A percentile compares a stretch with the other conserved stretches of the same genome.
Evolutionary conservation across 2,888 invertebrate genomes (phyloP).

Genomic region (Leucoptera coffeella): DNA sequence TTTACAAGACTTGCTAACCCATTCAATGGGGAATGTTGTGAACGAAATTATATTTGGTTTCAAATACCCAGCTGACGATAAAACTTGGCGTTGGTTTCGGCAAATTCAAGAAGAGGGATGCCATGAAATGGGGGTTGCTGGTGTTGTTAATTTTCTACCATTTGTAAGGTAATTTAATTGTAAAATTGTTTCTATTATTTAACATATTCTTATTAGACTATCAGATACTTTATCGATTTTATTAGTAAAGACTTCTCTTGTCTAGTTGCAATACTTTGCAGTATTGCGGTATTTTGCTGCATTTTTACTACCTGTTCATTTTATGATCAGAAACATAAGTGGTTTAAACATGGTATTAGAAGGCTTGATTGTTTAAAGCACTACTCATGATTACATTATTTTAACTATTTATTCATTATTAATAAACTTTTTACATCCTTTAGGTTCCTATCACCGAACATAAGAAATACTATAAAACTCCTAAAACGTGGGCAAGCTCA

Average conservation of each 20-base stretch:
- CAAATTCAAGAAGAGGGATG: slow-evolving; percentile 78
- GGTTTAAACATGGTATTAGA: too few species aligned
- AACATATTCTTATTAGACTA: slow-evolving; percentile 2
- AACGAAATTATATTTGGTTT: slow-evolving; percentile 74
- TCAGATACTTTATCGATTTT: too few species aligned
- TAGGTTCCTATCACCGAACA: slow-evolving; percentile 59
- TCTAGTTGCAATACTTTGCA: too few species aligned
- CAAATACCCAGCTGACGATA: slow-evolving; percentile 61
- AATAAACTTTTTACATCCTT: too few species aligned
- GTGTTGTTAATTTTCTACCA: slow-evolving; percentile 79
- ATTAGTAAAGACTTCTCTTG: too few species aligned
- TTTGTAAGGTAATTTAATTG: slow-evolving; percentile 56
- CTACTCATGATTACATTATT: too few species aligned
- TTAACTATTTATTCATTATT: too few species aligned
- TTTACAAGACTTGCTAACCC: slow-evolving; percentile 56
- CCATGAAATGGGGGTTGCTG: slow-evolving; percentile 76
- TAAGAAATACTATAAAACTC: slow-evolving; percentile 56
- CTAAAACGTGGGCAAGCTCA: slow-evolving; percentile 63
- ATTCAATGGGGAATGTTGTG: slow-evolving; percentile 71
- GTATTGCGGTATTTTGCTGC: too few species aligned
- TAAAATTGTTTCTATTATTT: slow-evolving; percentile 1
- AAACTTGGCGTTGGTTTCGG: slow-evolving; percentile 71
- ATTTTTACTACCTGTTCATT: too few species aligned
- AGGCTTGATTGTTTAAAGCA: too few species aligned
- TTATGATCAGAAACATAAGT: too few species aligned